A percentile compares a stretch with the other conserved stretches of the same genome.
These are phyloP conservation scores for Andrena bicolor DNA, from an alignment of 2,888 invertebrate genomes.

Conservation along the genomic window DNA sequence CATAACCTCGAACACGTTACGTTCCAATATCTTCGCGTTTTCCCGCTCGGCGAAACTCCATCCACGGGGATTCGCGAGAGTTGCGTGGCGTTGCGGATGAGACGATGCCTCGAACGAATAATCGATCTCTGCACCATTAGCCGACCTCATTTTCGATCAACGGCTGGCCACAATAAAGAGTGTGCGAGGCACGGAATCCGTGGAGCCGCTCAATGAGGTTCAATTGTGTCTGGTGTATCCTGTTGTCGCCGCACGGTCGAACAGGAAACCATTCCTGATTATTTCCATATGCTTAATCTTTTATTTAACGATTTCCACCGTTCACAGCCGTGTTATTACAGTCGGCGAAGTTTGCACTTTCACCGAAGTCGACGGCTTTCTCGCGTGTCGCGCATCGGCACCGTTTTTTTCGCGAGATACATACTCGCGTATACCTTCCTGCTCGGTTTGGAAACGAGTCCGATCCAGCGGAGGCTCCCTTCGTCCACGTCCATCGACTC, in stretches of 20 bases:
- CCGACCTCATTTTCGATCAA: slow-evolving; percentile 56
- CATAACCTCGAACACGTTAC: neutral
- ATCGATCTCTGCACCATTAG: slow-evolving; percentile 56
- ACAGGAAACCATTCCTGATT: neutral
- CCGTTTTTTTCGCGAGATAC: too few relatives aligned
- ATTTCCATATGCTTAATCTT: slow-evolving; percentile 29
- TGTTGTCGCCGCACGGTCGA: neutral
- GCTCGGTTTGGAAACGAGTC: too few relatives aligned
- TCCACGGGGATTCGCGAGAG: neutral
- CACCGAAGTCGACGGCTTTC: neutral
- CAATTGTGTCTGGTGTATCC: neutral
- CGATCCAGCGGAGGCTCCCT: neutral
- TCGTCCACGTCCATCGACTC: neutral
- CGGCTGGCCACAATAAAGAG: neutral
- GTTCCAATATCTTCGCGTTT: neutral
- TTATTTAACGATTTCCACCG: slow-evolving; percentile 12
- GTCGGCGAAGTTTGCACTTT: neutral
- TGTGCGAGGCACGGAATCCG: neutral
- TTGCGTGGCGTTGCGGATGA: neutral
- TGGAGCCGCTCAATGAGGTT: neutral
- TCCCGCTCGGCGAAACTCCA: neutral
- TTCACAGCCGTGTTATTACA: slow-evolving; percentile 9
- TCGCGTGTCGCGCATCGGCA: neutral
- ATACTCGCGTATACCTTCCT: too few relatives aligned
- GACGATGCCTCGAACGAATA: slow-evolving; percentile 45